These are phyloP conservation scores for Shargacucullia verbasci DNA, from an alignment of 2,888 invertebrate genomes.

Conservation along the genomic window DNA sequence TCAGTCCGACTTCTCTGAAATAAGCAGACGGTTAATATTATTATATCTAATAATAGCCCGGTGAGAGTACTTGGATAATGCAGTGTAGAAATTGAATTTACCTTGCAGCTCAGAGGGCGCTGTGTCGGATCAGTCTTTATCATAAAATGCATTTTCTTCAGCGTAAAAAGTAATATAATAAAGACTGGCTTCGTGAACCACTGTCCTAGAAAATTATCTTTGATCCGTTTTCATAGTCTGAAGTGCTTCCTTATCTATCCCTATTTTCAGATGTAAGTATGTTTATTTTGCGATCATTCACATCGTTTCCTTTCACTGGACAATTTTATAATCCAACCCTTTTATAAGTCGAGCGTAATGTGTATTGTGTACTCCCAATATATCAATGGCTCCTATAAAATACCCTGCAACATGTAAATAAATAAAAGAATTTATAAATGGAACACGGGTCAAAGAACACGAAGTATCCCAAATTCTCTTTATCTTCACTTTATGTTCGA, in stretches of 20 bases:
- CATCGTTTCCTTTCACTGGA: too few relatives aligned
- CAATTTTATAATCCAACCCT: too few relatives aligned
- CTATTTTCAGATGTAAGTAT: too few relatives aligned
- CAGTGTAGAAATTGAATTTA: slow-evolving; percentile 46
- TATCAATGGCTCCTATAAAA: slow-evolving; percentile 6
- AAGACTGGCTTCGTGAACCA: slow-evolving; percentile 3
- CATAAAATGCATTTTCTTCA: slow-evolving; percentile 38
- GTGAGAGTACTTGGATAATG: slow-evolving; percentile 30
- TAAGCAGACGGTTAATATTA: slow-evolving; percentile 30
- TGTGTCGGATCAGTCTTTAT: slow-evolving; percentile 21
- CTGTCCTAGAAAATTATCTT: neutral
- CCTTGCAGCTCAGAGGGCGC: slow-evolving; percentile 27
- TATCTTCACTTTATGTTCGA: slow-evolving; percentile 4
- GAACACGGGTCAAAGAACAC: slow-evolving; percentile 20
- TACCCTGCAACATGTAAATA: slow-evolving; percentile 1
- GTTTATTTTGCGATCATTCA: too few relatives aligned
- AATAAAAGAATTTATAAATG: slow-evolving; percentile 17
- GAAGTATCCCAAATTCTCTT: slow-evolving; percentile 6
- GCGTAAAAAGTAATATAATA: slow-evolving; percentile 14
- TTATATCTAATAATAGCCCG: slow-evolving; percentile 35
- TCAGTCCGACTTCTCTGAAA: slow-evolving; percentile 19
- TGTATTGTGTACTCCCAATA: neutral
- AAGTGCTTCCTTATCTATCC: too few relatives aligned
- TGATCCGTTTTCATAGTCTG: too few relatives aligned
- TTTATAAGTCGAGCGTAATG: too few relatives aligned